Percentiles rank a stretch among this genome's conserved stretches.
Evolutionary conservation across 2,113 vertebrate genomes (phyloP).

Genomic region (Vombatus ursinus): DNA sequence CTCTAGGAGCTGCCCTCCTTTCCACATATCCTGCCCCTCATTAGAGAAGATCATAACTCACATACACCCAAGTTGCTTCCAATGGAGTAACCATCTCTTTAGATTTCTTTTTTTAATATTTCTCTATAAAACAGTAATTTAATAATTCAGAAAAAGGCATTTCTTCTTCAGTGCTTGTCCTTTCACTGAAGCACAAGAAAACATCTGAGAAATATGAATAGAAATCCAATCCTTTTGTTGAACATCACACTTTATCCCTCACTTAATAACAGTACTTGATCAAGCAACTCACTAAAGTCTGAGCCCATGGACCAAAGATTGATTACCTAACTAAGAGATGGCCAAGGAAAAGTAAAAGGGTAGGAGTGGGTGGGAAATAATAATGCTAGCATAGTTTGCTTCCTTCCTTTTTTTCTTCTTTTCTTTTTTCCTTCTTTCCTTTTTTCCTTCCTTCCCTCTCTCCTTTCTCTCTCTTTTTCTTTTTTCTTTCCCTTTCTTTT

Average conservation of each 20-base stretch:
- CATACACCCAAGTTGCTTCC: not conserved
- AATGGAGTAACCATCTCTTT: not conserved
- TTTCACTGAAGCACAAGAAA: not conserved
- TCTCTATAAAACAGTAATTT: not conserved
- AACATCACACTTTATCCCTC: not conserved
- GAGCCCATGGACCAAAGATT: not conserved
- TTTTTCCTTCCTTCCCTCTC: no score
- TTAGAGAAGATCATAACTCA: not conserved
- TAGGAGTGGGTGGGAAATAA: not conserved
- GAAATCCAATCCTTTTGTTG: not conserved
- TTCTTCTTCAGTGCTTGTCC: not conserved
- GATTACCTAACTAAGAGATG: not conserved
- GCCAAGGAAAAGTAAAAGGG: not conserved
- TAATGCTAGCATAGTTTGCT: not conserved
- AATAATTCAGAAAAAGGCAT: not conserved
- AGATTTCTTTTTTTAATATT: no score
- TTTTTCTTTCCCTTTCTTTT: no score
- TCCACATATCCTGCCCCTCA: not conserved
- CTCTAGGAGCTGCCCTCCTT: not conserved
- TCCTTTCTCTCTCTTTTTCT: accelerated
- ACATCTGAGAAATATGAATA: not conserved
- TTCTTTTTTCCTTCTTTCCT: no score
- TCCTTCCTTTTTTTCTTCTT: no score
- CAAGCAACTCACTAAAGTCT: not conserved
- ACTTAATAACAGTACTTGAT: not conserved